Conservation (phyloP, 2,888 invertebrate species). For the Metalampra italica region DNA sequence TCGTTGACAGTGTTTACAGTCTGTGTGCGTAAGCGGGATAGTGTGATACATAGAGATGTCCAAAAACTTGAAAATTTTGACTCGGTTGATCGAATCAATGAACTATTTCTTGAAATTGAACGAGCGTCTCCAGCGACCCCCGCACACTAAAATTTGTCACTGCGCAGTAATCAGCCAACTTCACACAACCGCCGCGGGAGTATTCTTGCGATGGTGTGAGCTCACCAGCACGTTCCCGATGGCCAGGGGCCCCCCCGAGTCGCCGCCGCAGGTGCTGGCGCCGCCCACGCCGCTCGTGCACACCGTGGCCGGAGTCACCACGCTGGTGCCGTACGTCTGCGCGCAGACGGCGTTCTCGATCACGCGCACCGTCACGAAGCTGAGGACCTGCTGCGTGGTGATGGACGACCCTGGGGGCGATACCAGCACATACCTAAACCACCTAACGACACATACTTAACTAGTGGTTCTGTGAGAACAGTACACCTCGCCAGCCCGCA, state of each 20-base stretch:
- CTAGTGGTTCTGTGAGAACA: too few species aligned
- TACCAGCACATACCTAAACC: not conserved
- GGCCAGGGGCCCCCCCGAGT: conserved; percentile 40
- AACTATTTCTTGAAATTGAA: too few species aligned
- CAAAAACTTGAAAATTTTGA: too few species aligned
- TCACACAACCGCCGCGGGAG: not conserved
- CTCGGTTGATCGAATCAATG: too few species aligned
- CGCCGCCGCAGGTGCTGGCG: conserved; percentile 49
- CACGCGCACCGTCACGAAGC: conserved; percentile 27
- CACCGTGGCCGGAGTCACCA: conserved; percentile 37
- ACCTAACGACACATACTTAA: not conserved
- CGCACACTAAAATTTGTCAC: too few species aligned
- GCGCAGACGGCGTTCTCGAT: conserved; percentile 48
- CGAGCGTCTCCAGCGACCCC: too few species aligned
- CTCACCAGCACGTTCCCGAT: conserved; percentile 12
- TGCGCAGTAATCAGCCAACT: too few species aligned
- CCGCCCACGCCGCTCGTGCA: conserved; percentile 48
- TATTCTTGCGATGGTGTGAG: conserved; percentile 18
- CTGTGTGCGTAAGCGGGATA: too few species aligned
- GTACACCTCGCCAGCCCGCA: too few species aligned
- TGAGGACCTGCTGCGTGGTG: conserved; percentile 21
- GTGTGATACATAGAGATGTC: too few species aligned
- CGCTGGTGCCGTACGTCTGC: conserved; percentile 32
- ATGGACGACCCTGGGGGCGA: conserved; percentile 6
- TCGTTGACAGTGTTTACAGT: not conserved